Evolutionary conservation across 2,113 vertebrate genomes (phyloP).

Genomic region (Heterotis niloticus): DNA sequence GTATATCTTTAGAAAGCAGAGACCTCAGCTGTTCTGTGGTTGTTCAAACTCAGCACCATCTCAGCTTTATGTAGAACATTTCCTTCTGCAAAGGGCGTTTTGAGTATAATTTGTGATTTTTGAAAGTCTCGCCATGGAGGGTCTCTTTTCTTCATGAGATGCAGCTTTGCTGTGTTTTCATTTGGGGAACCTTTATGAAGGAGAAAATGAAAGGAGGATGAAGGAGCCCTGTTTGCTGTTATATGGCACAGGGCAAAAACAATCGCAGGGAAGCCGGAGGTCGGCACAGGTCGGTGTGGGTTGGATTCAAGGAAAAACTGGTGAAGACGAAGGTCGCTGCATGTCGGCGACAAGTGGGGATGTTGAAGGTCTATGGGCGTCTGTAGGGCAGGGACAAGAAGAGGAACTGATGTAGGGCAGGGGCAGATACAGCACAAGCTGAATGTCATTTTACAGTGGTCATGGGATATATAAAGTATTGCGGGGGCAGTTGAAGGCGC

Average conservation of each 20-base stretch:
- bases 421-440: neutral
- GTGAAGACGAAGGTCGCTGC: neutral
- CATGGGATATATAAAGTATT: neutral
- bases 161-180: constrained; percentile 50
- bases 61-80: too few relatives aligned
- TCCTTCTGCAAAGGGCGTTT: constrained; percentile 52
- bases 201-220: constrained; percentile 68
- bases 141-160: constrained; percentile 61
- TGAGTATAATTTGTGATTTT: constrained; percentile 68
- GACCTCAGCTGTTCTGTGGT: constrained; percentile 25
- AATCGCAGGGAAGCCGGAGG: constrained; percentile 60
- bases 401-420: neutral
- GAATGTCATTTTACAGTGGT: constrained; percentile 5
- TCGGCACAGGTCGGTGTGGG: constrained; percentile 56
- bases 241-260: constrained; percentile 60
- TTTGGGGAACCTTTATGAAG: constrained; percentile 70
- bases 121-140: constrained; percentile 61
- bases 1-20: constrained; percentile 45
- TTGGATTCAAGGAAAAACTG: constrained; percentile 47
- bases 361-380: neutral
- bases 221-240: constrained; percentile 71
- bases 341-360: neutral
- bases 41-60: neutral
- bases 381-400: constrained; percentile 12
- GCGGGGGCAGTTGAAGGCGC: neutral